Evolutionary conservation across 2,113 vertebrate species (phyloP).

Genomic region (Prunella himalayana): DNA sequence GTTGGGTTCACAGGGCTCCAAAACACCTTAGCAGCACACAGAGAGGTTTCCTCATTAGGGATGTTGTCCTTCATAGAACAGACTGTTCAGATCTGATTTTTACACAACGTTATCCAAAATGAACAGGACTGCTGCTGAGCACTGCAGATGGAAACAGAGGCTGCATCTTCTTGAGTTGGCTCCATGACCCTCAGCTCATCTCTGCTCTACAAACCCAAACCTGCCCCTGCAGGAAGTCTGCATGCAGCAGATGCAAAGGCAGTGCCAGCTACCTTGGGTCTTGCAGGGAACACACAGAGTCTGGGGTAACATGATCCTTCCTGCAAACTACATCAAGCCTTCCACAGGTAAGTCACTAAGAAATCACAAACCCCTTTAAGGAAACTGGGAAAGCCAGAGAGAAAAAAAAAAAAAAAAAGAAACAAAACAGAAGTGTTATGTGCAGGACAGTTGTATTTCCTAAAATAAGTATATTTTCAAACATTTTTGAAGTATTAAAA

Average conservation of each 20-base stretch:
- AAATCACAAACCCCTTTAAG: not conserved
- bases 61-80: not conserved
- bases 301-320: not conserved
- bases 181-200: not conserved
- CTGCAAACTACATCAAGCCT: not conserved
- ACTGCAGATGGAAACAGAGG: not conserved
- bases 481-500: not conserved
- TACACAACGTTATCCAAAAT: not conserved
- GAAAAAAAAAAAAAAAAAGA: not conserved
- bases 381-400: not conserved
- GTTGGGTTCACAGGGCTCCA: not conserved
- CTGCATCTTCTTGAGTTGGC: not conserved
- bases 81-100: not conserved
- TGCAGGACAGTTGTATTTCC: not conserved
- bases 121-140: not conserved
- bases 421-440: too few species aligned
- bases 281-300: not conserved
- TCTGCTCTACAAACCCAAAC: not conserved
- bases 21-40: not conserved
- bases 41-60: not conserved
- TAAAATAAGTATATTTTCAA: not conserved
- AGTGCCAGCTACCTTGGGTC: not conserved
- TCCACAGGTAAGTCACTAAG: not conserved
- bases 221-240: not conserved
- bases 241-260: not conserved